A percentile compares a stretch with the other conserved stretches of the same genome.
Evolutionary conservation across 2,888 invertebrate genomes (phyloP).

Genomic region (Lithophane ornitopus): DNA sequence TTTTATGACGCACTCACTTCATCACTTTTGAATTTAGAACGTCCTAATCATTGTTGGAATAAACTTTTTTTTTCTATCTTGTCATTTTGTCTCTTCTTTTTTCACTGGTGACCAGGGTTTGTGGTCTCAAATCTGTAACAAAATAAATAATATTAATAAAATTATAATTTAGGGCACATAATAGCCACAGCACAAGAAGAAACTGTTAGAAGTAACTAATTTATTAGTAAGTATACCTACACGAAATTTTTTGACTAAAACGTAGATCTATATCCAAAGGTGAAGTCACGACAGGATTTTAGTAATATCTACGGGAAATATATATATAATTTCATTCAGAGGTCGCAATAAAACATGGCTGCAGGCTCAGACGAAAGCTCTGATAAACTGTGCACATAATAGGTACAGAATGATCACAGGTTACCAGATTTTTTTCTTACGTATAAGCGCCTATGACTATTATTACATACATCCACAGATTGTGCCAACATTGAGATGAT

Average conservation of each 20-base stretch:
- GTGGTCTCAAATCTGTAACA: constrained; percentile 57
- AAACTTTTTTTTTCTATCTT: constrained; percentile 38
- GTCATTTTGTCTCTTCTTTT: constrained; percentile 44
- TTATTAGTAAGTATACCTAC: background rate
- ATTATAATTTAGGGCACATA: background rate
- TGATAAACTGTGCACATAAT: background rate
- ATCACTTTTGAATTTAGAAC: constrained; percentile 66
- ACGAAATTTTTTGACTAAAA: background rate
- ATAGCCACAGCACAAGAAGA: background rate
- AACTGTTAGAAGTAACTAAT: background rate
- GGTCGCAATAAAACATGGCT: background rate
- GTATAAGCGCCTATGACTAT: constrained; percentile 13
- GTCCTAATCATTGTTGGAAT: constrained; percentile 63
- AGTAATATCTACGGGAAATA: background rate
- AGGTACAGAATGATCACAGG: background rate
- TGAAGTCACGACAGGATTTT: background rate
- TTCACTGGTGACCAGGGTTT: constrained; percentile 4
- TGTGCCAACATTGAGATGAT: constrained; percentile 51
- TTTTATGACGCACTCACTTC: constrained; percentile 55
- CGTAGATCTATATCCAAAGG: background rate
- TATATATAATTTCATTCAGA: background rate
- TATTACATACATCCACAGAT: constrained; percentile 19
- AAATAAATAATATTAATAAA: constrained; percentile 21
- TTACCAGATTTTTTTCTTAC: constrained; percentile 5
- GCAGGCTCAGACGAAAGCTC: background rate